Conservation (phyloP, 2,888 invertebrate genomes). For the Brachyptera risi region DNA sequence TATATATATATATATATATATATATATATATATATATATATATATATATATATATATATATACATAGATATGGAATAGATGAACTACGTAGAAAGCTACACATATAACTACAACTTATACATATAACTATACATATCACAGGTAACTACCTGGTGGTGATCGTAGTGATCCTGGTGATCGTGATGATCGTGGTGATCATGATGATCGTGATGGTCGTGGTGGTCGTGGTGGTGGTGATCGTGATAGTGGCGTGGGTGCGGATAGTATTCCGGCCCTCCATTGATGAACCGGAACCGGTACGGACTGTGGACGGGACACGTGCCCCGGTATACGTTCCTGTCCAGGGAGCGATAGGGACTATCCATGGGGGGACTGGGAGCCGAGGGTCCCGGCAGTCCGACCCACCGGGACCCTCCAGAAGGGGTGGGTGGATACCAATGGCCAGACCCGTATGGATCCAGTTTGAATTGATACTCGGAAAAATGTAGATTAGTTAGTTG, state of each 20-base stretch:
- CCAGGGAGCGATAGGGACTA: constrained; percentile 28
- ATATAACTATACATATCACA: too few relatives aligned
- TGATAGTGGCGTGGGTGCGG: constrained; percentile 35
- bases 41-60: too few relatives aligned
- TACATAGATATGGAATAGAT: too few relatives aligned
- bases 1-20: too few relatives aligned
- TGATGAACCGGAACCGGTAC: constrained; percentile 59
- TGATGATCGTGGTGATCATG: background rate
- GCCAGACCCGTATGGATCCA: constrained; percentile 30
- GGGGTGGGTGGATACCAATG: constrained; percentile 29
- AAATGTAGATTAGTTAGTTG: too few relatives aligned
- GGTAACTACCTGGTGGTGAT: background rate
- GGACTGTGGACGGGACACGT: constrained; percentile 74
- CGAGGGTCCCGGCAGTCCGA: constrained; percentile 19
- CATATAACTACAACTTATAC: too few relatives aligned
- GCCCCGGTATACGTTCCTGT: constrained; percentile 50
- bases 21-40: too few relatives aligned
- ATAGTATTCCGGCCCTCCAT: constrained; percentile 51
- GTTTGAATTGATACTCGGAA: constrained; percentile 4
- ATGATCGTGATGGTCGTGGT: background rate
- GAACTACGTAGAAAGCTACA: too few relatives aligned
- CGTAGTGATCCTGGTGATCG: background rate
- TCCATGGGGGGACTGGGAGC: constrained; percentile 23
- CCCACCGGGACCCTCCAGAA: constrained; percentile 27
- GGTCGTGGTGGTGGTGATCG: background rate